Percentiles rank a stretch among this genome's conserved stretches.
These are phyloP conservation scores for Exocentrus adspersus DNA, from an alignment of 2,888 invertebrate species.

Conservation along the genomic window DNA sequence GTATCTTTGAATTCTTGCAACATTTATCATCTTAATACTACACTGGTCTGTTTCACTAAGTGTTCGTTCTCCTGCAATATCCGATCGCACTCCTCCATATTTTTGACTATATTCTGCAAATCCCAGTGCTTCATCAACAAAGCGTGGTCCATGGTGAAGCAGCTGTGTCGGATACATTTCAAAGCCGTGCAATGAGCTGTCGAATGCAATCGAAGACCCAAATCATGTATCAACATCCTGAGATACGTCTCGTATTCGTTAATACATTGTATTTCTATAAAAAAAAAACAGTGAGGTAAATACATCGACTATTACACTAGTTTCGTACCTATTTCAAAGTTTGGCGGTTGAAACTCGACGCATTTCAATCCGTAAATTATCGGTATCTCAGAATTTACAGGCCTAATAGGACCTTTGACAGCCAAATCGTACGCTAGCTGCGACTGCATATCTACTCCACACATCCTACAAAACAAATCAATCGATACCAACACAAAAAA, in stretches of 20 bases:
- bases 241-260: conserved; percentile 87
- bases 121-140: conserved; percentile 86
- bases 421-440: conserved; percentile 93
- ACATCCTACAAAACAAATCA: conserved; percentile 70
- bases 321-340: conserved; percentile 85
- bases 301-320: too few species aligned
- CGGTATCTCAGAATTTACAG: conserved; percentile 74
- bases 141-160: conserved; percentile 80
- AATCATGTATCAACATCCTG: conserved; percentile 80
- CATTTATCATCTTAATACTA: conserved; percentile 38
- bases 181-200: conserved; percentile 83
- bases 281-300: neutral
- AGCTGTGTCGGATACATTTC: conserved; percentile 84
- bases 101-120: conserved; percentile 73
- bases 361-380: conserved; percentile 88
- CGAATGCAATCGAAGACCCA: conserved; percentile 82
- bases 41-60: conserved; percentile 61
- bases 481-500: too few species aligned
- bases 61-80: conserved; percentile 67
- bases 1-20: too few species aligned
- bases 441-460: conserved; percentile 84
- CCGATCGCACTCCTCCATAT: conserved; percentile 69
- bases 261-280: conserved; percentile 83
- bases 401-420: conserved; percentile 81
- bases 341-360: conserved; percentile 81